Evolutionary conservation across 2,888 invertebrate genomes (phyloP), one percentile per base, ranked within the genome.

Genomic region (Strigamia crassipes): DNA sequence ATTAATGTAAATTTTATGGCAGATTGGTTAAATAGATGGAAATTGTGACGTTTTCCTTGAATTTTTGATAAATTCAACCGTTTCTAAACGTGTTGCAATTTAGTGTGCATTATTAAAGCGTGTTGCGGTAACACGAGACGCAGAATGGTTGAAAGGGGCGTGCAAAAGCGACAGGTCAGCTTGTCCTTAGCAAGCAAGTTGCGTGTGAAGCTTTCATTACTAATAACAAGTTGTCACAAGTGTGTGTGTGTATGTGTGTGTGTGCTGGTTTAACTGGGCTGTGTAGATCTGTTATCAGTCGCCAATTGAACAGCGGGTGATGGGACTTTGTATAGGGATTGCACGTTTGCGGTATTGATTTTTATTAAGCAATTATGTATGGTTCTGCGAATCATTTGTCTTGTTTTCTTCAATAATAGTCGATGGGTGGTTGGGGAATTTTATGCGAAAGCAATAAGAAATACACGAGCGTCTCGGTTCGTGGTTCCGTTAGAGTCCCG

Each of bases 161-260:
- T 51, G 51, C 51, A 51, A 51, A 51, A 51, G n/a, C 51, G 51
- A 51, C 51, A 51, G 51, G 51, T 51, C 51, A 51, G 51, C 51
- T 51, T 51, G 51, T 51, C 51, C 10, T 51, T 51, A n/a, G n/a
- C 51, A 51, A 51, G n/a, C 51, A 51, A 51, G 51, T 51, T 51
- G 51, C 51, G 51, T 51, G 51, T 9, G 51, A 51, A 51, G 51
- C 15, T 51, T 10, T 51, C 51, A 51, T 51, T 51, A 51, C 51
- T 51, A 51, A 51, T n/a, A n/a, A 51, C 51, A 34, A 34, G 34
- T 51, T 51, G 51, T 51, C 51, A 51, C 51, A 51, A 51, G 51
- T 51, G 51, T n/a, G n/a, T n/a, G n/a, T n/a, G n/a, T n/a, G n/a
- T n/a, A n/a, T n/a, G n/a, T 51, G 51, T 51, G 51, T 13, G 15